Base-by-base conservation (phyloP, 2,888 invertebrate species). In the Allacma fusca region DNA sequence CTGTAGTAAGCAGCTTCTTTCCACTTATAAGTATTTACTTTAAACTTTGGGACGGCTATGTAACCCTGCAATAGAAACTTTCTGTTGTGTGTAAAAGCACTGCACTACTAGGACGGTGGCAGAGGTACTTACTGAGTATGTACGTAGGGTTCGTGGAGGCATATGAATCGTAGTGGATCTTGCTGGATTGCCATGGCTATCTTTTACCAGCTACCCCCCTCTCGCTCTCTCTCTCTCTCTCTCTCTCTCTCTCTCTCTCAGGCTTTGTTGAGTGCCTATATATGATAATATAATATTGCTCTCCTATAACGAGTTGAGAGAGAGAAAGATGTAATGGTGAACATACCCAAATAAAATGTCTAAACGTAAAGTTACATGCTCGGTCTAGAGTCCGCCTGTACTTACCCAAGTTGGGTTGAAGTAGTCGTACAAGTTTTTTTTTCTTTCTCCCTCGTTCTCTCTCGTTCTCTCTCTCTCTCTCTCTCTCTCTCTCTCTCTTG, bases 401-500 rank as follows among this genome's bases (percentile, higher is more conserved):
- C 62, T 62, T 62, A 50, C 74, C 72, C 43, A 43, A 64, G 64
- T 75, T 50, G 67, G 44, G 50, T 67, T 75, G 67, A 75, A 75
- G 75, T 67, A 75, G 75, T 75, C 75, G 26, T 29, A 75, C 75
- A 67, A 75, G 67, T 43, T 75, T 67, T 67, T 67, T 67, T 59
- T 23, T 28, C 26, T 59, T n/a, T 26, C 43, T 59, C 57, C 24
- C 24, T 13, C 29, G 21, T 24, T 40, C 44, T 65, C 40, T 43
- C 74, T 23, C 74, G 62, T 64, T 65, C 65, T 21, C 43, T 74
- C 74, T 12, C n/a, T n/a, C n/a, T n/a, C n/a, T n/a, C n/a, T n/a
- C n/a, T n/a, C n/a, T n/a, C n/a, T 34, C 29, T 34, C 34, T 59
- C 24, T 26, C 34, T 26, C 57, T 26, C 40, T 40, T 43, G 2